phyloP scores from a whole-genome alignment of 2,888 invertebrate genomes.

The Gibbula magus region DNA sequence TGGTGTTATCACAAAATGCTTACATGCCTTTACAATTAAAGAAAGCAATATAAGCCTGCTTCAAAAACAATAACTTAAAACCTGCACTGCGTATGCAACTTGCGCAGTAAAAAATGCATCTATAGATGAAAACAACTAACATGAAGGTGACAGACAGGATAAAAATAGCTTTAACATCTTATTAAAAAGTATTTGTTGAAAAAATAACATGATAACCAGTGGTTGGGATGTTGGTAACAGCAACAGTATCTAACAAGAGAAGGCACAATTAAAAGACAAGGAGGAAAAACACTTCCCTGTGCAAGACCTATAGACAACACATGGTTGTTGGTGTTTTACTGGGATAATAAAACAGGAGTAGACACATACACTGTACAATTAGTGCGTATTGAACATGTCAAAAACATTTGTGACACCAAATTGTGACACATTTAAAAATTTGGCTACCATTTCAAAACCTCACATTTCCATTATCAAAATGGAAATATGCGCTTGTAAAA shows the following conservation, averaged over 20 bases:
- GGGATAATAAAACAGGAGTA: background rate
- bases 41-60: constrained; percentile 16
- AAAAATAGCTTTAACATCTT: constrained; percentile 10
- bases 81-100: background rate
- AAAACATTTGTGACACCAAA: background rate
- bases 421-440: too few species aligned
- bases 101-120: constrained; percentile 6
- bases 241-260: constrained; percentile 12
- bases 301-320: constrained; percentile 11
- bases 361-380: background rate
- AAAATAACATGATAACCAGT: constrained; percentile 15
- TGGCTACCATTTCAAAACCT: too few species aligned
- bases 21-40: constrained; percentile 3
- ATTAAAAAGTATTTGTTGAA: constrained; percentile 14
- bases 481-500: too few species aligned
- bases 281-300: constrained; percentile 9
- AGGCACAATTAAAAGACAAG: constrained; percentile 16
- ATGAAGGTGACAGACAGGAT: background rate
- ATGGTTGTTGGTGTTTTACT: background rate
- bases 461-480: too few species aligned
- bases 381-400: background rate
- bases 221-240: constrained; percentile 5
- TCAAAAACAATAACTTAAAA: background rate
- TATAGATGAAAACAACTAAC: constrained; percentile 20
- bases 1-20: constrained; percentile 16